A percentile compares a stretch with the other conserved stretches of the same genome.
Evolutionary conservation across 2,888 invertebrate genomes (phyloP).

Genomic region (Baccha elongata): DNA sequence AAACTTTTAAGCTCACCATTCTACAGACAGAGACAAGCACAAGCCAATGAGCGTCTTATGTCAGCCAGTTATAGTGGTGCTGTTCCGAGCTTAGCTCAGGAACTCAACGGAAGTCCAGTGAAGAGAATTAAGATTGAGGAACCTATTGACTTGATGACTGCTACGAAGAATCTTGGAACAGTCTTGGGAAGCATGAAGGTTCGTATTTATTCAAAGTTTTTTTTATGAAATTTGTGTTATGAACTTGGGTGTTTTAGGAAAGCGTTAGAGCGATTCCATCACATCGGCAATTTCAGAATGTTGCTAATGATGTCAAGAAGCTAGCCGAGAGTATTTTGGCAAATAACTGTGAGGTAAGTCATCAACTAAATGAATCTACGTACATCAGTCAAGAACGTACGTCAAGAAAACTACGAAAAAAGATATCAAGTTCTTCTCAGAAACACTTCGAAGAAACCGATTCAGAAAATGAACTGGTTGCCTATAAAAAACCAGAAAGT

Average conservation of each 20-base stretch:
- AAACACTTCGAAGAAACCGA: not conserved
- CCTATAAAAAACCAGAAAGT: not conserved
- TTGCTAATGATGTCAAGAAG: slow-evolving; percentile 80
- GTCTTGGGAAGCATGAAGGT: slow-evolving; percentile 79
- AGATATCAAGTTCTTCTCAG: not conserved
- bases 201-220: slow-evolving; percentile 7
- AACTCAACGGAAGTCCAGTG: slow-evolving; percentile 79
- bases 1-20: slow-evolving; percentile 74
- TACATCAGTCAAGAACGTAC: not conserved
- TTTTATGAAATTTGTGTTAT: not conserved
- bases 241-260: slow-evolving; percentile 74
- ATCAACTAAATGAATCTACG: not conserved
- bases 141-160: slow-evolving; percentile 76
- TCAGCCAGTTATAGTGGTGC: slow-evolving; percentile 26
- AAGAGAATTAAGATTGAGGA: slow-evolving; percentile 77
- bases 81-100: slow-evolving; percentile 79
- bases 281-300: slow-evolving; percentile 79
- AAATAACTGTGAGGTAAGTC: slow-evolving; percentile 74
- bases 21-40: slow-evolving; percentile 14
- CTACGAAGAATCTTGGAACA: slow-evolving; percentile 77
- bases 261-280: slow-evolving; percentile 78
- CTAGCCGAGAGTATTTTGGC: slow-evolving; percentile 78
- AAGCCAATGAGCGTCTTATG: slow-evolving; percentile 1
- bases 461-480: not conserved
- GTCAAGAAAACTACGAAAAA: not conserved